Evolutionary conservation across 2,113 vertebrate genomes (phyloP).

Genomic region (Menidia beryllina): DNA sequence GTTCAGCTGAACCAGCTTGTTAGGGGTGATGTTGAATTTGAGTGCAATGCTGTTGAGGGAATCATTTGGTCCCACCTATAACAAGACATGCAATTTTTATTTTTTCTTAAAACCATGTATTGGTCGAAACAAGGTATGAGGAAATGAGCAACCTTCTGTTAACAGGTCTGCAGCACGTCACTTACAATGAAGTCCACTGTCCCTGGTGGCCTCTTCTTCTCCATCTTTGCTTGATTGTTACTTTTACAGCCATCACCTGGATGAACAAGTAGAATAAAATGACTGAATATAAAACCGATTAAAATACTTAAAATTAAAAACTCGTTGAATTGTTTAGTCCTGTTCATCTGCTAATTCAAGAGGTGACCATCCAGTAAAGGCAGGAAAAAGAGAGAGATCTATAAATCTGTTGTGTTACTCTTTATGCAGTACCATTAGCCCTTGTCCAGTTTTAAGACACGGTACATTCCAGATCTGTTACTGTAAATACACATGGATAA

Average conservation of each 20-base stretch:
- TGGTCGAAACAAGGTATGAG: background rate
- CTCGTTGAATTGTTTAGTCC: background rate
- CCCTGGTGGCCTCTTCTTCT: constrained; percentile 79
- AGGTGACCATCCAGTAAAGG: background rate
- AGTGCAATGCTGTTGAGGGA: constrained; percentile 95
- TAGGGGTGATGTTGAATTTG: constrained; percentile 96
- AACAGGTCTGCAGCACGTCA: constrained; percentile 11
- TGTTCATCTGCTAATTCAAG: no score
- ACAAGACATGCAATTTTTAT: background rate
- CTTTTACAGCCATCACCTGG: constrained; percentile 65
- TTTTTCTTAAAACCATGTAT: background rate
- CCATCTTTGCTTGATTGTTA: constrained; percentile 67
- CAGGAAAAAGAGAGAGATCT: background rate
- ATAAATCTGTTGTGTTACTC: background rate
- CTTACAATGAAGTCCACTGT: constrained; percentile 81
- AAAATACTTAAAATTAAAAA: background rate
- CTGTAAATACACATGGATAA: constrained; percentile 38
- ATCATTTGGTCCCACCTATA: constrained; percentile 89
- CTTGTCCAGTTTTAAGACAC: constrained; percentile 7
- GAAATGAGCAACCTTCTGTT: background rate
- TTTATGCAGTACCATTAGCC: constrained; percentile 5
- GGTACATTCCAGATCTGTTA: constrained; percentile 27
- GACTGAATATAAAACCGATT: background rate
- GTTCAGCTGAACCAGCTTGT: constrained; percentile 95
- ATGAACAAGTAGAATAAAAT: background rate